Base-by-base conservation (phyloP, 2,888 invertebrate species). In the Phymatocera aterrima region DNA sequence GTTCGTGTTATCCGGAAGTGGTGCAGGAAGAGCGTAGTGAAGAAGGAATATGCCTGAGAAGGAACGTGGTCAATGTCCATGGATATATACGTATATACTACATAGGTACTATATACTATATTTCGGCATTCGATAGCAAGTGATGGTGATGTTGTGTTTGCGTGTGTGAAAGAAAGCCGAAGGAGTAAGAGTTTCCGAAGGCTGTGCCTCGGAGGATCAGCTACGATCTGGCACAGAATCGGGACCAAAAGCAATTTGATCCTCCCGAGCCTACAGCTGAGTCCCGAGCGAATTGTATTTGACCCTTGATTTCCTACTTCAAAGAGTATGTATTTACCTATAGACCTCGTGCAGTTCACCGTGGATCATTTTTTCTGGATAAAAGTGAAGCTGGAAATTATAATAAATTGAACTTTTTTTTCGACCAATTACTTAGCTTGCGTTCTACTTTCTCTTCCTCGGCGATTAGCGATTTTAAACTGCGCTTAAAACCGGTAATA, bases 221-320 rank as follows among this genome's bases (percentile, higher is more conserved):
- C 43, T 46, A 43, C 68, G 68, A 68, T 68, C 43, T 46, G 68
- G 43, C 46, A 43, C n/a, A 28, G 28, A 46, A 68, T 68, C 68
- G 21, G 28, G 68, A 31, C 43, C 68, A n/a, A 68, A 64, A 68
- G 68, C 43, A 68, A 68, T 68, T 43, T 68, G 43, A 68, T 68
- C 68, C 68, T 46, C 24, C 15, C 15, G 43, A 68, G 43, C 68
- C 68, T 68, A 46, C 43, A 43, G 24, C 68, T 15, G 65, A 34
- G 64, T 64, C 64, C 64, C 37, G n/a, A 37, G 10, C 68, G 68
- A 68, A 68, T 43, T 46, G 43, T 46, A 46, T 68, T 68, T 68
- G 68, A 68, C 68, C 43, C 68, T 68, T 68, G 68, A 68, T 68
- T 43, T 43, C 24, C 24, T 21, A 68, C 68, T 43, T 68, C 68